These are phyloP conservation scores for Desoria tigrina DNA, from an alignment of 2,888 invertebrate genomes.

Conservation along the genomic window DNA sequence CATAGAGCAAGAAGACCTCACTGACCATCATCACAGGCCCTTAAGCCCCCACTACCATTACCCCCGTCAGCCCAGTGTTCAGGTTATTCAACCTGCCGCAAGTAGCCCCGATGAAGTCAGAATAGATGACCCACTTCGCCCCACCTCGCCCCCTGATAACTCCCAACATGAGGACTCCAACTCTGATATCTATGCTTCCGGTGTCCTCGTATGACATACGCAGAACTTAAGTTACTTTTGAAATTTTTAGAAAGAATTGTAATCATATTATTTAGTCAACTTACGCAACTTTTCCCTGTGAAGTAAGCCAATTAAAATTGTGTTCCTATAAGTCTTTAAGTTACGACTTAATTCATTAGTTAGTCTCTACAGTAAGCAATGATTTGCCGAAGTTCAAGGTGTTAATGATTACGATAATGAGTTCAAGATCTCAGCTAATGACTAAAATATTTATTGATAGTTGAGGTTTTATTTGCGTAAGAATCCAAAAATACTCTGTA, in stretches of 20 bases:
- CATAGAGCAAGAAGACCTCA: neutral
- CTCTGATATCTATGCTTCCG: slow-evolving; percentile 1
- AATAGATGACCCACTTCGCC: neutral
- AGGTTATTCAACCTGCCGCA: slow-evolving; percentile 11
- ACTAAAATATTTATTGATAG: too few relatives aligned
- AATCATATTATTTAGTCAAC: too few relatives aligned
- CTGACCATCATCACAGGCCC: neutral
- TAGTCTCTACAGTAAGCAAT: too few relatives aligned
- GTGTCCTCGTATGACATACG: slow-evolving; percentile 23
- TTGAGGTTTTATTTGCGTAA: too few relatives aligned
- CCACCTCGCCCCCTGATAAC: neutral
- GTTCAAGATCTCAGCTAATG: too few relatives aligned
- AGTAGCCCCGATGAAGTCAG: neutral
- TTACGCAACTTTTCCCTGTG: too few relatives aligned
- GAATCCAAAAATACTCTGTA: too few relatives aligned
- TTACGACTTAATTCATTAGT: too few relatives aligned
- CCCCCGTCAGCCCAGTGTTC: slow-evolving; percentile 13
- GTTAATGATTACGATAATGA: too few relatives aligned
- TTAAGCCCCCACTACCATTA: slow-evolving; percentile 13
- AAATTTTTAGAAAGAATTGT: neutral
- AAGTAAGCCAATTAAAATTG: too few relatives aligned
- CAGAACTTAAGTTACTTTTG: slow-evolving; percentile 18
- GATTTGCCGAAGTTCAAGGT: too few relatives aligned
- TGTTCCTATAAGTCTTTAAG: too few relatives aligned
- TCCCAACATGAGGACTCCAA: slow-evolving; percentile 1